Conservation (phyloP, 1,140 invertebrate species). For the Neodiprion lecontei region DNA sequence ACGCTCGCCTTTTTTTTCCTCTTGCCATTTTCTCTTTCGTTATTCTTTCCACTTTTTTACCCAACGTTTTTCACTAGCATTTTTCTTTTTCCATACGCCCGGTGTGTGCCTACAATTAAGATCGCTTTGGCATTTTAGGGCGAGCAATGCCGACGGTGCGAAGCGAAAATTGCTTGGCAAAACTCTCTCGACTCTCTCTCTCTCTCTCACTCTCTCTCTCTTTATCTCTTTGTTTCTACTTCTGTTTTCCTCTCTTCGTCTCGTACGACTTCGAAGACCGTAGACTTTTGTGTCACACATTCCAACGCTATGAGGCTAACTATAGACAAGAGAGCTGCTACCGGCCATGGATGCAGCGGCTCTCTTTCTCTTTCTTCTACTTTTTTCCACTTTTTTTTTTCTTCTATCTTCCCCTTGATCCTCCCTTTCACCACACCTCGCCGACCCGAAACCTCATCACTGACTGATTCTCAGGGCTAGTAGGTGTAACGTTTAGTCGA, state of each 20-base stretch:
- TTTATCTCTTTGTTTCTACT: slow-evolving; percentile 2
- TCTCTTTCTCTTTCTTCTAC: slow-evolving; percentile 12
- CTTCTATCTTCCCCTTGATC: slow-evolving; percentile 5
- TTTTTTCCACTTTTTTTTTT: neutral
- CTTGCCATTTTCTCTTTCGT: neutral
- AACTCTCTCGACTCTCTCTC: slow-evolving; percentile 15
- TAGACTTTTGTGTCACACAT: slow-evolving; percentile 7
- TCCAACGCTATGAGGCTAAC: slow-evolving; percentile 6
- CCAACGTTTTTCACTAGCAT: slow-evolving; percentile 17
- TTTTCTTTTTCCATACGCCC: neutral
- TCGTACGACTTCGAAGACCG: neutral
- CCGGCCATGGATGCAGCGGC: slow-evolving; percentile 3
- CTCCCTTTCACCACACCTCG: neutral
- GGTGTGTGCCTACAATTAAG: slow-evolving; percentile 15
- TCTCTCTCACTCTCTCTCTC: slow-evolving; percentile 14
- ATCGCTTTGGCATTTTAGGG: slow-evolving; percentile 13
- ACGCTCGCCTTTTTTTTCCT: slow-evolving; percentile 12
- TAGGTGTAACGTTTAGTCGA: no score
- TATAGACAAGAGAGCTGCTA: slow-evolving; percentile 2
- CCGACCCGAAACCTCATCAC: no score
- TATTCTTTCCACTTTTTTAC: slow-evolving; percentile 15
- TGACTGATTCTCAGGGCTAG: no score
- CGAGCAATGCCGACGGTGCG: neutral
- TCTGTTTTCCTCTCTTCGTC: neutral
- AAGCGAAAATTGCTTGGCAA: slow-evolving; percentile 9